Evolutionary conservation across 1,140 invertebrate species (phyloP), one percentile per base, ranked within the genome.

Genomic region (Aricia agestis): DNA sequence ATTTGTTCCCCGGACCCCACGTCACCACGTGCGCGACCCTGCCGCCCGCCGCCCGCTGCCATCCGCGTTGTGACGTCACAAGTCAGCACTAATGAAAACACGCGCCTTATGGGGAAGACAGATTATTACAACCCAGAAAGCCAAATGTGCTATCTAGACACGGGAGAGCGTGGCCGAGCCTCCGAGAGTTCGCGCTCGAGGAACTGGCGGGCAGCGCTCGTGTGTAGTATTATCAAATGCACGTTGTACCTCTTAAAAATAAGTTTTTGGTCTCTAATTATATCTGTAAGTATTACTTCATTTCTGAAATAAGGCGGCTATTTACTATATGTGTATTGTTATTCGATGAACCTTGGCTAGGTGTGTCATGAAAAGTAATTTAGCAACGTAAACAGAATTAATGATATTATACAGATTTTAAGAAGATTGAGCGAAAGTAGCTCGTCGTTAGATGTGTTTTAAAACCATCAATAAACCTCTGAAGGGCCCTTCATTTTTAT

Each of bases 401-500:
- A 52, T 52, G 45, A 52, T 52, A 52, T 52, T 52, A 52, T 52
- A 13, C 45, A 52, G 45, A 13, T 52, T 52, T 52, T 52, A 52
- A 52, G 45, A 13, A 52, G 42, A 52, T 52, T 52, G 42, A 52
- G 45, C 1, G 45, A 52, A 10, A 52, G 45, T 1, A 52, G 10
- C 6, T 52, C 45, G 45, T 52, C 13, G 45, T 52, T 52, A 4
- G 45, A 52, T 52, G 45, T 52, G 45, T 52, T 52, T 52, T 52
- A 52, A 52, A 52, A 52, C 45, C 59, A 45, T 63, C 58, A 18
- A 61, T 63, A 63, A 61, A 69, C 52, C 42, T 59, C 31, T 41
- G 32, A 41, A 41, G 68, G 18, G 18, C 45, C 42, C 42, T 67
- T 71, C 73, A 67, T 45, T 66, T 68, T 70, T 71, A 74, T 68